phyloP scores from a whole-genome alignment of 2,888 invertebrate genomes.

The Alcis repandata region DNA sequence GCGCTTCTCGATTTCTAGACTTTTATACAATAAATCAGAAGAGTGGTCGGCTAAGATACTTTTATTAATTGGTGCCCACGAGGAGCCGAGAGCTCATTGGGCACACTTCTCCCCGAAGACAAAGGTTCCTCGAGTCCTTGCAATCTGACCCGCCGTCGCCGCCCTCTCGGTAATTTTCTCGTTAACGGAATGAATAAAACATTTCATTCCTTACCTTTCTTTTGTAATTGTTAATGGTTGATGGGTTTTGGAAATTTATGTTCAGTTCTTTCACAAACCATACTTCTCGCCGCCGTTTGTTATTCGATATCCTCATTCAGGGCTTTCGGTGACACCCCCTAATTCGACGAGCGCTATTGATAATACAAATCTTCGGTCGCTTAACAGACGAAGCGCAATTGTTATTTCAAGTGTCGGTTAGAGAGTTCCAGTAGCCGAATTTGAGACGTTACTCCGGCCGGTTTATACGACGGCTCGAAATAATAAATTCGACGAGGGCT shows the following conservation, averaged over 20 bases:
- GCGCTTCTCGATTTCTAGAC: conserved; percentile 32
- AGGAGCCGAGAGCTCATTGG: conserved; percentile 79
- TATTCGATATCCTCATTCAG: conserved; percentile 64
- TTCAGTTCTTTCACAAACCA: conserved; percentile 69
- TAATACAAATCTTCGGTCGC: conserved; percentile 43
- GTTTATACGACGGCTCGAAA: conserved; percentile 50
- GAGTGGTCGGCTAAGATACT: conserved; percentile 66
- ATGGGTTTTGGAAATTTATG: conserved; percentile 83
- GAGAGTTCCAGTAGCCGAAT: conserved; percentile 42
- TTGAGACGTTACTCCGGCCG: conserved; percentile 44
- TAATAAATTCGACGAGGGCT: conserved; percentile 57
- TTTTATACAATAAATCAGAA: conserved; percentile 58
- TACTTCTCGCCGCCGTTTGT: conserved; percentile 68
- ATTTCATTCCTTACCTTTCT: conserved; percentile 85
- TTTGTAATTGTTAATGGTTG: conserved; percentile 86
- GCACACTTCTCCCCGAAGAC: conserved; percentile 80
- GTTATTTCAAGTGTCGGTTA: conserved; percentile 38
- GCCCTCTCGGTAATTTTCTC: conserved; percentile 85
- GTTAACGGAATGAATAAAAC: conserved; percentile 86
- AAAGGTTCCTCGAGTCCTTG: conserved; percentile 80
- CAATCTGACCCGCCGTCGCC: conserved; percentile 81
- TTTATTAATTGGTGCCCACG: conserved; percentile 75
- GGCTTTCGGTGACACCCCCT: conserved; percentile 56
- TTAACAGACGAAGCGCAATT: conserved; percentile 41
- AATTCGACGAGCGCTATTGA: conserved; percentile 52